A percentile compares a stretch with the other conserved stretches of the same genome.
Conservation (phyloP, 2,113 vertebrate species). For the Antennarius striatus region DNA sequence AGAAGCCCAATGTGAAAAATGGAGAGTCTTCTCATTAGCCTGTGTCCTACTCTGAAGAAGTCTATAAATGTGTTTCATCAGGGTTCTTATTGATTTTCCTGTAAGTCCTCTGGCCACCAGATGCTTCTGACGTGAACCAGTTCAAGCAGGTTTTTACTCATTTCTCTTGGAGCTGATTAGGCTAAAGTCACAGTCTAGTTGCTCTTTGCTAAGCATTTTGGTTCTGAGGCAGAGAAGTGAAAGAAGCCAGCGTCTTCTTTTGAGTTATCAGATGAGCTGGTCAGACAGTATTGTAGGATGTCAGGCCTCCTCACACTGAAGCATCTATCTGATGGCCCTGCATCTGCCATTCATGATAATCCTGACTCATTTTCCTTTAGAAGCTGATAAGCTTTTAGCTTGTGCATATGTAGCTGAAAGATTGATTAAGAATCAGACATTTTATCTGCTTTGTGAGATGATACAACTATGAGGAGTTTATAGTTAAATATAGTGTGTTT, state of each 20-base stretch:
- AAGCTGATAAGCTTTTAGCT: slow-evolving; percentile 18
- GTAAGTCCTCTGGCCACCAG: slow-evolving; percentile 42
- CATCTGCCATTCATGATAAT: slow-evolving; percentile 19
- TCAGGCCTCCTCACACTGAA: slow-evolving; percentile 10
- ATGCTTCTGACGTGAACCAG: slow-evolving; percentile 56
- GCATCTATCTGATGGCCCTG: slow-evolving; percentile 21
- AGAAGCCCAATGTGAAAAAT: slow-evolving; percentile 10
- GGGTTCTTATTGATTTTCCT: slow-evolving; percentile 63
- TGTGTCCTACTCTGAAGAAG: slow-evolving; percentile 30
- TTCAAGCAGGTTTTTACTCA: slow-evolving; percentile 43
- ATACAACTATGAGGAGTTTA: too few relatives aligned
- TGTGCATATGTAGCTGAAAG: background rate
- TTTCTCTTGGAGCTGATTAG: slow-evolving; percentile 27
- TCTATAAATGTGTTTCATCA: slow-evolving; percentile 56
- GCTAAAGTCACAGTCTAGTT: slow-evolving; percentile 22
- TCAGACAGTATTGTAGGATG: slow-evolving; percentile 26
- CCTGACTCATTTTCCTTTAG: slow-evolving; percentile 28
- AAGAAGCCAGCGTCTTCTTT: slow-evolving; percentile 11
- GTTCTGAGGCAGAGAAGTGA: background rate
- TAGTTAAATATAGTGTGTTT: too few relatives aligned
- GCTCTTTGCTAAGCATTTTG: slow-evolving; percentile 19
- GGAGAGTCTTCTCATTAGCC: slow-evolving; percentile 14
- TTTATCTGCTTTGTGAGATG: too few relatives aligned
- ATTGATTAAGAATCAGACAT: background rate
- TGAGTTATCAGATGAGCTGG: slow-evolving; percentile 25